Evolutionary conservation across 1,140 invertebrate species (phyloP), one percentile per base, ranked within the genome.

Genomic region (Branchinecta lynchi): DNA sequence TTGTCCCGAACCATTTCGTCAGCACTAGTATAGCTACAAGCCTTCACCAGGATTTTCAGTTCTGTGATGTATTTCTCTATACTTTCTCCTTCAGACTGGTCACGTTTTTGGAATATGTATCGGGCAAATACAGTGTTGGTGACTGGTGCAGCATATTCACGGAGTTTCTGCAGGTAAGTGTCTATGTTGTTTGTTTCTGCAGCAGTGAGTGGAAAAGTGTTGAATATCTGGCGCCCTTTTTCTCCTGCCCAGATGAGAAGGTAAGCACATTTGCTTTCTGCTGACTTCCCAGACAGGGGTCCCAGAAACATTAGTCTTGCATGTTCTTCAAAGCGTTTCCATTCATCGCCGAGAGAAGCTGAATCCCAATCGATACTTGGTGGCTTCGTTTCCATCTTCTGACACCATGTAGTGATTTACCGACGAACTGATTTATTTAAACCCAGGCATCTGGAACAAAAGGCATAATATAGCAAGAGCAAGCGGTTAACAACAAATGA

Each of bases 331-430:
- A 60, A 60, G 2, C 6, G 1, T 6, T 2, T 60, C 51, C 51
- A 60, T 60, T 60, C 51, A 6, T 2, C 1, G 1, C 6, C 51
- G 2, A 60, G 51, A 60, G 1, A 3, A 60, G 1, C 51, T 6
- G 17, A 60, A 6, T 6, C 6, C 51, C 51, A 60, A 20, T 20
- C 6, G 51, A 60, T 60, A 3, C 51, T 60, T 15, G 51, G 51
- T 6, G 51, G 1, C 6, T 60, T 6, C 2, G 51, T 6, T 1
- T 60, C 51, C 51, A 60, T 60, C 51, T 60, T 60, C 17, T 60
- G 51, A 60, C 51, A 60, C 51, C 51, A 60, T 60, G 51, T 60
- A 60, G 51, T 6, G 17, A n/a, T n/a, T n/a, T n/a, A n/a, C n/a
- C n/a, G n/a, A n/a, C n/a, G n/a, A n/a, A n/a, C n/a, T n/a, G n/a